These are phyloP conservation scores for Thunnus maccoyii DNA, from an alignment of 2,113 vertebrate genomes.

Conservation along the genomic window DNA sequence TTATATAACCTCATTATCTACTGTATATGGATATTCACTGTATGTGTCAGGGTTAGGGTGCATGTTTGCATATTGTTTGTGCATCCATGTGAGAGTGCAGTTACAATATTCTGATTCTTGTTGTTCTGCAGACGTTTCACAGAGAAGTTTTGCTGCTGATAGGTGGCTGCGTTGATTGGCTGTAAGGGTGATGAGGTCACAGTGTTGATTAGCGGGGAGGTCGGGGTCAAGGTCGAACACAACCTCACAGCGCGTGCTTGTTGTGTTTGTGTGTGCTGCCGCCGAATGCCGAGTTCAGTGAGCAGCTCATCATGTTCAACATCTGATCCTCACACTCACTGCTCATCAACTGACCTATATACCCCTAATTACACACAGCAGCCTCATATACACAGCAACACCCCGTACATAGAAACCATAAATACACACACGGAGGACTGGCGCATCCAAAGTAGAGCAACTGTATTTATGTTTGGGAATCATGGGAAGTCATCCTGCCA, in stretches of 20 bases:
- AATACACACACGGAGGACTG: constrained; percentile 35
- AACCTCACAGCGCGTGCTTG: constrained; percentile 10
- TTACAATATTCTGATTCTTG: constrained; percentile 26
- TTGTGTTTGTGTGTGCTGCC: constrained; percentile 30
- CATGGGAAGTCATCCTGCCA: background rate
- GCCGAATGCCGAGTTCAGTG: constrained; percentile 60
- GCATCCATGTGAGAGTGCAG: constrained; percentile 19
- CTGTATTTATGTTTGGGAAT: constrained; percentile 28
- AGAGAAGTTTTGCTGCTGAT: constrained; percentile 5
- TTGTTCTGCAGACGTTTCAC: constrained; percentile 35
- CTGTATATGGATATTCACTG: constrained; percentile 2
- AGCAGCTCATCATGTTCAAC: constrained; percentile 76
- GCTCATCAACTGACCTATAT: constrained; percentile 84
- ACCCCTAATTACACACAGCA: constrained; percentile 78
- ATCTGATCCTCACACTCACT: constrained; percentile 82
- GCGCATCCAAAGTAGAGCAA: constrained; percentile 30
- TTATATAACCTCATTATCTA: constrained; percentile 33
- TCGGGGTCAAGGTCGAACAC: constrained; percentile 63
- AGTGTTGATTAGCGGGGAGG: constrained; percentile 39
- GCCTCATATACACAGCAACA: constrained; percentile 58
- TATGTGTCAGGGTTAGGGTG: constrained; percentile 6
- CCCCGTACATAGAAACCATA: constrained; percentile 30
- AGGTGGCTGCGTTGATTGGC: constrained; percentile 37
- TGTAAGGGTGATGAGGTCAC: constrained; percentile 46
- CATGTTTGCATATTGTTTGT: constrained; percentile 5